A percentile compares a stretch with the other conserved stretches of the same genome.
Evolutionary conservation across 2,888 invertebrate genomes (phyloP).

Genomic region (Meliscaeva auricollis): DNA sequence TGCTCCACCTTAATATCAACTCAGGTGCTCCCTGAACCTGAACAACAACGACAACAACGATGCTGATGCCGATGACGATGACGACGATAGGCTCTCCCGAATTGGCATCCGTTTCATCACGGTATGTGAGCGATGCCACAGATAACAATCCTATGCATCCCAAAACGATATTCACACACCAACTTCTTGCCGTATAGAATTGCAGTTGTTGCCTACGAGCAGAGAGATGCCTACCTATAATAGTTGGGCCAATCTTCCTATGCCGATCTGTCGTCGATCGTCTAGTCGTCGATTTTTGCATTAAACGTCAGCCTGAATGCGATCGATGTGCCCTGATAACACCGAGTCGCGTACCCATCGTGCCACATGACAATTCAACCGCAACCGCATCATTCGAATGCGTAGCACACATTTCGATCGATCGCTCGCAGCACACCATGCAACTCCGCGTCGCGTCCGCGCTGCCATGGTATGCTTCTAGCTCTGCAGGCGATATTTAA

Average conservation of each 20-base stretch:
- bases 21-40: conserved; percentile 68
- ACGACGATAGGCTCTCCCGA: conserved; percentile 52
- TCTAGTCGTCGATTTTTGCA: conserved; percentile 76
- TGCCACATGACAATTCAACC: conserved; percentile 74
- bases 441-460: conserved; percentile 33
- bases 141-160: conserved; percentile 70
- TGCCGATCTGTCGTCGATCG: conserved; percentile 73
- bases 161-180: conserved; percentile 56
- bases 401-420: conserved; percentile 57
- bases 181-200: conserved; percentile 1
- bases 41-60: conserved; percentile 27
- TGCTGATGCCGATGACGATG: not conserved
- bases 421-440: conserved; percentile 17
- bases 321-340: conserved; percentile 74
- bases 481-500: conserved; percentile 71
- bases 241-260: conserved; percentile 55
- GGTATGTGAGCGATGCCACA: conserved; percentile 71
- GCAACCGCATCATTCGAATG: conserved; percentile 68
- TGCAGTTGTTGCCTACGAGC: conserved; percentile 4
- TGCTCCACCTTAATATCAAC: conserved; percentile 68
- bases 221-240: not conserved
- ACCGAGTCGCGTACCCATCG: conserved; percentile 58
- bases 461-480: not conserved
- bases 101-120: conserved; percentile 74
- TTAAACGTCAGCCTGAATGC: conserved; percentile 71